Evolutionary conservation across 1,140 invertebrate species (phyloP).

Genomic region (Geopemphigus sp.): DNA sequence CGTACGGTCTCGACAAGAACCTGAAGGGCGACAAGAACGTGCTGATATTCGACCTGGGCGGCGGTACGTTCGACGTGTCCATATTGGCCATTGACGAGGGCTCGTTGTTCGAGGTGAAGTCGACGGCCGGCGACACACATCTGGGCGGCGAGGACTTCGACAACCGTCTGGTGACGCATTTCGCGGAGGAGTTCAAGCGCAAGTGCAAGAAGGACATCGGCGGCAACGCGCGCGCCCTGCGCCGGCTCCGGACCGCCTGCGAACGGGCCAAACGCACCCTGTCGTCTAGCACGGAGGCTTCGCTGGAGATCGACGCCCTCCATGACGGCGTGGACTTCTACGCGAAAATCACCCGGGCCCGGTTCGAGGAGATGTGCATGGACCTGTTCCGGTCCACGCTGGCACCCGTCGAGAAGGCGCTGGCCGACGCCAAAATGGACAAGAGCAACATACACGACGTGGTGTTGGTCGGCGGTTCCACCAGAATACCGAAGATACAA

Average conservation of each 20-base stretch:
- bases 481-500: constrained; percentile 68
- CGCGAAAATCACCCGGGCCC: constrained; percentile 62
- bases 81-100: constrained; percentile 84
- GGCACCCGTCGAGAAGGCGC: constrained; percentile 66
- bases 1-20: constrained; percentile 76
- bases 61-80: constrained; percentile 82
- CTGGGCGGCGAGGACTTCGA: constrained; percentile 81
- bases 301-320: constrained; percentile 62
- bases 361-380: constrained; percentile 65
- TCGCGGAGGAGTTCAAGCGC: constrained; percentile 62
- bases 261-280: constrained; percentile 64
- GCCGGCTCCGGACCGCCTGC: constrained; percentile 66
- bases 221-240: constrained; percentile 58
- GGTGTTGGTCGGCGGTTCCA: constrained; percentile 77
- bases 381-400: constrained; percentile 64
- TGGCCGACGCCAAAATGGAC: constrained; percentile 72
- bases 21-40: constrained; percentile 73
- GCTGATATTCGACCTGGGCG: constrained; percentile 72
- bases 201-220: constrained; percentile 60
- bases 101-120: constrained; percentile 73
- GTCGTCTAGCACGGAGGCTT: constrained; percentile 62
- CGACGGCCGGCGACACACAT: constrained; percentile 75
- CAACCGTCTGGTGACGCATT: constrained; percentile 72
- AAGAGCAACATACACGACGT: constrained; percentile 72
- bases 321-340: constrained; percentile 64